Evolutionary conservation across 2,888 invertebrate genomes (phyloP), one percentile per base, ranked within the genome.

Genomic region (Ceramica pisi): DNA sequence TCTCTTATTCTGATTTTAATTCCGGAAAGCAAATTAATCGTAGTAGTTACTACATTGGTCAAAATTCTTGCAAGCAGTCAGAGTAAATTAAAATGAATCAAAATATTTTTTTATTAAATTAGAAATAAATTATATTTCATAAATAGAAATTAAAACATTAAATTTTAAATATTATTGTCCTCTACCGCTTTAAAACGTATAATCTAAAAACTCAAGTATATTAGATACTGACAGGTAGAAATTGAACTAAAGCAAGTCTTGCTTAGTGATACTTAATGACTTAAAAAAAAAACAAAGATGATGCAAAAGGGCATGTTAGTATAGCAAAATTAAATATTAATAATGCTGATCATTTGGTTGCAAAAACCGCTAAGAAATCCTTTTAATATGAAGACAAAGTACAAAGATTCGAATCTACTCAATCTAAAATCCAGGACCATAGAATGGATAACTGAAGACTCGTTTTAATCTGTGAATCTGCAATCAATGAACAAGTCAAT

Each of bases 401-500:
- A 48, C n/a, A 23, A 12, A 38, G 38, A 41, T 53, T 31, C 7
- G 0, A n/a, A 55, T 23, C 19, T 12, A 21, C 2, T 19, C 6
- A 53, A 16, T 48, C 14, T 38, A 41, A 59, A 55, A 66, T 31
- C 1, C 0, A 26, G 19, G 1, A 23, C 26, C 48, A 51, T 57
- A 35, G 48, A 67, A 35, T 16, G 19, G 0, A 16, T 7, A 48
- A 23, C 0, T 38, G n/a, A 35, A 53, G n/a, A 38, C 41, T 51
- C 0, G 44, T 31, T 63, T 57, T 38, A n/a, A 38, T 80, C 26
- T 46, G n/a, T n/a, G n/a, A 56, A 80, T 65, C 70, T 69, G 12
- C 23, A 63, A 68, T 68, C 12, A 56, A 50, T 68, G 35, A 56
- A 21, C 9, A 12, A 31, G 41, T 44, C 26, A 16, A 64, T 48